A percentile compares a stretch with the other conserved stretches of the same genome.
Evolutionary conservation across 2,888 invertebrate genomes (phyloP).

Genomic region (Amblyteles armatorius): DNA sequence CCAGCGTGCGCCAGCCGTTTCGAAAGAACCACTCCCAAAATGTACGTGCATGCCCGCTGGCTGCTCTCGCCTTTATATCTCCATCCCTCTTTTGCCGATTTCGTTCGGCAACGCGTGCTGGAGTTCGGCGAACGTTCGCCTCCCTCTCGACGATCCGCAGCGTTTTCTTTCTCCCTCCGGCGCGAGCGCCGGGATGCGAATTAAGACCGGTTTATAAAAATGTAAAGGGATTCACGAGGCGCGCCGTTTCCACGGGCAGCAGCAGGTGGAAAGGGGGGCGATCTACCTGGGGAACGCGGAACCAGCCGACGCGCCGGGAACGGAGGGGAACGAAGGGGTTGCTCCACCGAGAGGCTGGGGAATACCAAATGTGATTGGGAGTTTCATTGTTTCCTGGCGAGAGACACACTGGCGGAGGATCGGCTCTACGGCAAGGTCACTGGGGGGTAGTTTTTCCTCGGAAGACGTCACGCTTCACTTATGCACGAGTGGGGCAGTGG

Average conservation of each 20-base stretch:
- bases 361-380: slow-evolving; percentile 82
- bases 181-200: slow-evolving; percentile 71
- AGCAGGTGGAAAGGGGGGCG: slow-evolving; percentile 69
- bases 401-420: slow-evolving; percentile 57
- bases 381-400: slow-evolving; percentile 78
- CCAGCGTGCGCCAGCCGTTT: slow-evolving; percentile 35
- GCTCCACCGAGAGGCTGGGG: slow-evolving; percentile 66
- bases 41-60: slow-evolving; percentile 18
- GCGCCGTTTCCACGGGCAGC: slow-evolving; percentile 71
- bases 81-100: slow-evolving; percentile 33
- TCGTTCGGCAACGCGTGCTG: slow-evolving; percentile 33
- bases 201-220: slow-evolving; percentile 79
- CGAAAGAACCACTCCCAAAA: slow-evolving; percentile 27
- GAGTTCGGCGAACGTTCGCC: slow-evolving; percentile 38
- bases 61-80: slow-evolving; percentile 27
- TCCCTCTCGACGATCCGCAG: slow-evolving; percentile 45
- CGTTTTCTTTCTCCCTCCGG: slow-evolving; percentile 49
- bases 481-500: slow-evolving; percentile 71
- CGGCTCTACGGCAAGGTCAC: slow-evolving; percentile 35
- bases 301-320: slow-evolving; percentile 40
- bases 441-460: slow-evolving; percentile 78
- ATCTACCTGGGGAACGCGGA: slow-evolving; percentile 63
- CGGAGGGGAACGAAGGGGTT: slow-evolving; percentile 65
- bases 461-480: slow-evolving; percentile 84
- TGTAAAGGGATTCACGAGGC: slow-evolving; percentile 76